Evolutionary conservation across 2,888 invertebrate genomes (phyloP).

Genomic region (Halocaridina rubra): DNA sequence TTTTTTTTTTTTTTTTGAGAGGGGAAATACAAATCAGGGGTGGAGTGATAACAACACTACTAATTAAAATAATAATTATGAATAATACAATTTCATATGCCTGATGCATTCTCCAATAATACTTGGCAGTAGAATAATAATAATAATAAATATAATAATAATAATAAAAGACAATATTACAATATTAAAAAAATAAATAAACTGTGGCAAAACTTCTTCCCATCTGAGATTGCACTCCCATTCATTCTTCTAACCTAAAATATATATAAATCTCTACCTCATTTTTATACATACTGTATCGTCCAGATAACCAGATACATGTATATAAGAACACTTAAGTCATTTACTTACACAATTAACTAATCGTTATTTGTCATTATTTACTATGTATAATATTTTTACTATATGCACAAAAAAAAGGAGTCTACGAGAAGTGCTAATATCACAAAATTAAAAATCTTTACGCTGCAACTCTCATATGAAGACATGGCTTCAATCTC

Average conservation of each 20-base stretch:
- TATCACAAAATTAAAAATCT: constrained; percentile 21
- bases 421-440: background rate
- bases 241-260: constrained; percentile 11
- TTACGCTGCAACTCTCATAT: background rate
- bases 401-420: background rate
- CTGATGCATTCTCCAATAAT: no score
- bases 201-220: no score
- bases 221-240: constrained; percentile 38
- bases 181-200: no score
- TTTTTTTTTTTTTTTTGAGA: no score
- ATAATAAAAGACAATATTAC: no score
- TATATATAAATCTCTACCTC: background rate
- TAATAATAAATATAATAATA: no score
- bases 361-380: background rate
- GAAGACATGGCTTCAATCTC: background rate
- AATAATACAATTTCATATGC: no score
- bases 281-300: constrained; percentile 6
- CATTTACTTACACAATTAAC: constrained; percentile 20
- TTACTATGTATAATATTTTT: background rate
- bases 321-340: constrained; percentile 39
- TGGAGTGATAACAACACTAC: background rate
- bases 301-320: background rate
- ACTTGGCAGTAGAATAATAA: no score
- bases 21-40: background rate
- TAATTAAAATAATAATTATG: no score